Conservation (phyloP, 1,140 invertebrate species). For the Solenopsis fugax region DNA sequence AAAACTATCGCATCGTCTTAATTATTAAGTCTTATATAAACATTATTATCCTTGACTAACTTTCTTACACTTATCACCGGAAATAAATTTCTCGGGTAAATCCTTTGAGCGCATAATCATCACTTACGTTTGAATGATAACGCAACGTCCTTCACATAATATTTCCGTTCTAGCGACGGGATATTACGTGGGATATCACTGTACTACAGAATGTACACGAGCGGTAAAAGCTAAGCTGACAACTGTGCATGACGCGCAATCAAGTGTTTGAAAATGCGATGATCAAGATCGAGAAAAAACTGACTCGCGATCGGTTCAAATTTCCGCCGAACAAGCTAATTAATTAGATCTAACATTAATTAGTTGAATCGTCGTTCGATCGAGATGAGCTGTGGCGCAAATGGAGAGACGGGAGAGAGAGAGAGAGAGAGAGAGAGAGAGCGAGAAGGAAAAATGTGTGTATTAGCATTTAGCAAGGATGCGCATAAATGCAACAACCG, state of each 20-base stretch:
- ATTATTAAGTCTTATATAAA: neutral
- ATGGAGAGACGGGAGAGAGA: neutral
- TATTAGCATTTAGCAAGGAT: neutral
- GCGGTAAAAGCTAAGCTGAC: neutral
- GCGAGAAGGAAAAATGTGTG: neutral
- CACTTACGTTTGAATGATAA: conserved; percentile 45
- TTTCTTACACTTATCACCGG: neutral
- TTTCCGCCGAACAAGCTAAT: neutral
- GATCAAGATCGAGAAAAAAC: neutral
- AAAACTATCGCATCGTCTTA: neutral
- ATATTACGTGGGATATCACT: conserved; percentile 5
- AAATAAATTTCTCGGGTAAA: conserved; percentile 48
- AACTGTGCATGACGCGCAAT: neutral
- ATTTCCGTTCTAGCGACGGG: neutral
- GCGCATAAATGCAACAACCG: conserved; percentile 1
- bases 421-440: neutral
- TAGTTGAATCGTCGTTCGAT: too few relatives aligned
- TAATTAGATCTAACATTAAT: conserved; percentile 17
- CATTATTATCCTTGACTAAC: neutral
- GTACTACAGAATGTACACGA: too few relatives aligned
- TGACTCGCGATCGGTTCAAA: neutral
- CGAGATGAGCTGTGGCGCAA: too few relatives aligned
- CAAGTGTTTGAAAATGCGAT: neutral
- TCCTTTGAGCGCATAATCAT: neutral
- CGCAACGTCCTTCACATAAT: conserved; percentile 33